phyloP scores from a whole-genome alignment of 2,797 vertebrate genomes.

The Hydrophis major region DNA sequence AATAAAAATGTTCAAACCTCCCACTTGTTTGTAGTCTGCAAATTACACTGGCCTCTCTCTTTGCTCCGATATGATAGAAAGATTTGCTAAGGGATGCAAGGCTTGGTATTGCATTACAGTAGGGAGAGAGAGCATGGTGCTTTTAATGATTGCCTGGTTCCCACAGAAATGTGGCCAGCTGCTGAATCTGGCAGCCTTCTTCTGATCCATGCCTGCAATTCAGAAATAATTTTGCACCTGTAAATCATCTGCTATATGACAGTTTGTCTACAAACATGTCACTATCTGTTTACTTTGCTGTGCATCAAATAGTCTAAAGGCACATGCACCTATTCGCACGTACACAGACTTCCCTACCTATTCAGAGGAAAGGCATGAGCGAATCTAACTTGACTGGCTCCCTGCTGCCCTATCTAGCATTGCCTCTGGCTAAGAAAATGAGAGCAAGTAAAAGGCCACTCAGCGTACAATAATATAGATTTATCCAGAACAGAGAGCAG shows the following conservation, averaged over 20 bases:
- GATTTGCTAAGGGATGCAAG: slow-evolving; percentile 46
- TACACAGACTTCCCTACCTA: slow-evolving; percentile 26
- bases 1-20: not conserved
- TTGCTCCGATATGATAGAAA: slow-evolving; percentile 34
- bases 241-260: slow-evolving; percentile 66
- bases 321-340: not conserved
- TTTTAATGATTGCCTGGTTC: slow-evolving; percentile 49
- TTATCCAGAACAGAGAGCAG: slow-evolving; percentile 38
- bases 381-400: slow-evolving; percentile 52
- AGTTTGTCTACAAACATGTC: slow-evolving; percentile 77
- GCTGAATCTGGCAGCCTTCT: slow-evolving; percentile 59
- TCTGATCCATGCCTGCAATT: slow-evolving; percentile 52
- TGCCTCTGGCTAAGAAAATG: slow-evolving; percentile 55
- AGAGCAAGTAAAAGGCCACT: slow-evolving; percentile 52
- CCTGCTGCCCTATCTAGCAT: slow-evolving; percentile 53
- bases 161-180: slow-evolving; percentile 57
- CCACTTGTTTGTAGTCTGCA: slow-evolving; percentile 5
- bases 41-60: slow-evolving; percentile 27
- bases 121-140: slow-evolving; percentile 55
- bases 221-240: slow-evolving; percentile 68
- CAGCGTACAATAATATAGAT: slow-evolving; percentile 35
- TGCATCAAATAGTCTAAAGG: slow-evolving; percentile 66
- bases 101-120: slow-evolving; percentile 37
- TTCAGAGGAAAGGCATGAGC: slow-evolving; percentile 52
- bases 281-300: slow-evolving; percentile 68